These are phyloP conservation scores for Ips typographus DNA, from an alignment of 1,140 invertebrate genomes.

Conservation along the genomic window DNA sequence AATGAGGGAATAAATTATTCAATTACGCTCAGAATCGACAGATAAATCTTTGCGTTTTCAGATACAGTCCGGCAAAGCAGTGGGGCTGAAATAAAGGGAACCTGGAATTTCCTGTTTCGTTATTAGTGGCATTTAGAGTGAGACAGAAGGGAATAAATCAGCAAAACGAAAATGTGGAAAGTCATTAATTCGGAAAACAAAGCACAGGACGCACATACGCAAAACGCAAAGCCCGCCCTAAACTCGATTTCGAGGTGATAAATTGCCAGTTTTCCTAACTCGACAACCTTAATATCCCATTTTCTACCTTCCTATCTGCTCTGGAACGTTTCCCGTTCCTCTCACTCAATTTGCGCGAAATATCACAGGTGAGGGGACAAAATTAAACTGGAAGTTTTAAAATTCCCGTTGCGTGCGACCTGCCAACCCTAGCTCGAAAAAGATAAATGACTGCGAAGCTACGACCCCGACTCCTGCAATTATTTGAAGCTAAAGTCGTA, in stretches of 20 bases:
- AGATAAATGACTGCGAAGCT: slow-evolving; percentile 24
- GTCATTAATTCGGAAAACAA: too few species aligned
- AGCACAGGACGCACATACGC: slow-evolving; percentile 2
- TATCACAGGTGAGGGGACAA: slow-evolving; percentile 35
- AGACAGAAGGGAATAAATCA: too few species aligned
- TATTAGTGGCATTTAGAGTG: too few species aligned
- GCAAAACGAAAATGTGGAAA: too few species aligned
- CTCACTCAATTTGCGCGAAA: slow-evolving; percentile 35
- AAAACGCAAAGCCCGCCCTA: slow-evolving; percentile 24
- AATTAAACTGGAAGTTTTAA: slow-evolving; percentile 37
- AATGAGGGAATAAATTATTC: slow-evolving; percentile 43
- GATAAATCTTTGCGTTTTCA: slow-evolving; percentile 39
- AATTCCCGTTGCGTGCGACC: slow-evolving; percentile 34
- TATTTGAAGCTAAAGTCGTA: too few species aligned
- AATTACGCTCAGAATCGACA: slow-evolving; percentile 37
- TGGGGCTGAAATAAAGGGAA: too few species aligned
- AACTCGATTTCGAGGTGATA: slow-evolving; percentile 33
- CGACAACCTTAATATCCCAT: slow-evolving; percentile 34
- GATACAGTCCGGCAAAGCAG: slow-evolving; percentile 6
- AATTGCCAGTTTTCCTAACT: slow-evolving; percentile 33
- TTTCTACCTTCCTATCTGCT: slow-evolving; percentile 33
- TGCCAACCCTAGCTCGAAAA: slow-evolving; percentile 30
- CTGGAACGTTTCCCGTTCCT: slow-evolving; percentile 20
- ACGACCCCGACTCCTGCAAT: too few species aligned
- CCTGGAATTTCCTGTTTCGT: too few species aligned